Conservation (phyloP, 2,797 vertebrate species). For the Sebastes nivosus region DNA sequence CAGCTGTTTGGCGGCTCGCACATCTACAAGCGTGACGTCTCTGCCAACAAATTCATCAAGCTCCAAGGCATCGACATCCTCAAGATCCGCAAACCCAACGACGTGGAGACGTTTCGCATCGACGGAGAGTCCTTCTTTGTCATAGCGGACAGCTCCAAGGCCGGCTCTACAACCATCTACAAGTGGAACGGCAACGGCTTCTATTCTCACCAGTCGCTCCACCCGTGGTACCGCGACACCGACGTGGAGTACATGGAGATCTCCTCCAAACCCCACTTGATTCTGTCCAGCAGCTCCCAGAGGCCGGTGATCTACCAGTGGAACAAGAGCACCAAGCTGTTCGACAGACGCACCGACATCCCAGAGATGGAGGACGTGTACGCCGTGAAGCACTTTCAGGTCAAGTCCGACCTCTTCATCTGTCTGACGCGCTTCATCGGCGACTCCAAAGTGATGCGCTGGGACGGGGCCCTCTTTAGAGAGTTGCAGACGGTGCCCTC, state of each 20-base stretch:
- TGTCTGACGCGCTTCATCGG: conserved; percentile 98
- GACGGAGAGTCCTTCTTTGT: conserved; percentile 94
- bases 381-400: conserved; percentile 94
- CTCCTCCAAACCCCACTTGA: conserved; percentile 91
- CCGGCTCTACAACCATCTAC: conserved; percentile 96
- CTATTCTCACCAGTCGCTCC: conserved; percentile 97
- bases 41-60: conserved; percentile 97
- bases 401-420: conserved; percentile 91
- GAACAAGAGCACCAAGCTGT: conserved; percentile 91
- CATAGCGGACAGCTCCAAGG: conserved; percentile 97
- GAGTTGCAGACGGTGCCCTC: conserved; percentile 97
- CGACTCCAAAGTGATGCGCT: conserved; percentile 98
- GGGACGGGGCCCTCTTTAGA: conserved; percentile 92
- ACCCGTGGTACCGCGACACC: conserved; percentile 96
- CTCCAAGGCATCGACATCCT: conserved; percentile 99
- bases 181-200: conserved; percentile 99
- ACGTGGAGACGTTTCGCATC: conserved; percentile 95
- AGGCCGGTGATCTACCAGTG: conserved; percentile 96
- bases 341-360: conserved; percentile 93
- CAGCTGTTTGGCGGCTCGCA: conserved; percentile 97
- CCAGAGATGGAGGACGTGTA: conserved; percentile 98
- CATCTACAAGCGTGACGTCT: conserved; percentile 95
- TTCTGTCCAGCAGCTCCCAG: conserved; percentile 97
- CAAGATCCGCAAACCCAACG: conserved; percentile 96
- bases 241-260: conserved; percentile 97